Percentiles rank a stretch among this genome's conserved stretches.
These are phyloP conservation scores for Drosophila gaucha DNA, from an alignment of 2,888 invertebrate genomes.

Conservation along the genomic window DNA sequence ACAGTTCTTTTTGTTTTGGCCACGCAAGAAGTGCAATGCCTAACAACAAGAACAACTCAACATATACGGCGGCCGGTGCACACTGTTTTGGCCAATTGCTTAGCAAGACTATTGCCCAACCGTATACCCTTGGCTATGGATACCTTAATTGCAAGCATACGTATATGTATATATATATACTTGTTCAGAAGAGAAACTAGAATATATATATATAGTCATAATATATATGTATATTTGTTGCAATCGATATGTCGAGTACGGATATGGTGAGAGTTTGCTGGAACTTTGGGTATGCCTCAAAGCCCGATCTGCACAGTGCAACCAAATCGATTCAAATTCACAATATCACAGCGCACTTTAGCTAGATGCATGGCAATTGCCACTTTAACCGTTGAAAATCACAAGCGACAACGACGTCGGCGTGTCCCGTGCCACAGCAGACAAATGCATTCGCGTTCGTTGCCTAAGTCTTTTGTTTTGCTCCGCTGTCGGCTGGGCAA, in stretches of 20 bases:
- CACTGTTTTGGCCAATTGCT: constrained; percentile 36
- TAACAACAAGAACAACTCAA: constrained; percentile 28
- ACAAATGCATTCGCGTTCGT: constrained; percentile 60
- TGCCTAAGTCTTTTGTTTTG: constrained; percentile 73
- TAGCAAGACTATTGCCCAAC: constrained; percentile 32
- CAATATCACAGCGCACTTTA: constrained; percentile 5
- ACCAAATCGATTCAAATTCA: neutral
- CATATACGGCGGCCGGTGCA: constrained; percentile 10
- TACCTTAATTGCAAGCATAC: constrained; percentile 29
- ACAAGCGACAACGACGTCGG: constrained; percentile 16
- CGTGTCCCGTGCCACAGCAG: constrained; percentile 44
- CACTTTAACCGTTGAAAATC: constrained; percentile 68
- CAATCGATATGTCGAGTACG: constrained; percentile 36
- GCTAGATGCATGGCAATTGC: constrained; percentile 55
- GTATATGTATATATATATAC: neutral
- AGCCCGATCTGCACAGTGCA: constrained; percentile 3
- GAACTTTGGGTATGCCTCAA: constrained; percentile 1
- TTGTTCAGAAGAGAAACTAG: too few species aligned
- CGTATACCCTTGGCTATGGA: constrained; percentile 56
- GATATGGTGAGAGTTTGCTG: constrained; percentile 25
- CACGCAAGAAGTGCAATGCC: constrained; percentile 42
- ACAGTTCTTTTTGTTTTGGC: constrained; percentile 63
- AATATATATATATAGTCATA: neutral
- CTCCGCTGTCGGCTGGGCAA: constrained; percentile 31
- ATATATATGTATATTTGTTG: constrained; percentile 10